Base-by-base conservation (phyloP, 2,888 invertebrate genomes). In the Gari tellinella region DNA sequence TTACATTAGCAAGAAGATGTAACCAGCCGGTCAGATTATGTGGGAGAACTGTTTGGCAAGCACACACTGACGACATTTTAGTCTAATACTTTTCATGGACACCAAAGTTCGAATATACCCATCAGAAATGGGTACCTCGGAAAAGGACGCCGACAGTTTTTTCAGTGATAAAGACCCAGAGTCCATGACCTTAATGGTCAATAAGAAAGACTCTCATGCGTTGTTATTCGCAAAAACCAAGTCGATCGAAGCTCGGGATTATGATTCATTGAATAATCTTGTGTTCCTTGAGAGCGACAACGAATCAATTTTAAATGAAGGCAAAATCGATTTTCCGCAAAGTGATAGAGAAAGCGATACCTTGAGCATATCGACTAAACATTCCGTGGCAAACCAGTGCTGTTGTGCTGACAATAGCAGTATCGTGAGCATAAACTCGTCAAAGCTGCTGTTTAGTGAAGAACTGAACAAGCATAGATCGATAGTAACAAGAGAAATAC, bases 231-330 rank as follows among this genome's bases (percentile, higher is more conserved):
- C 31, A 4, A 31, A 31, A 31, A 31, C 31, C 31, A 31, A 31
- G 31, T 31, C 31, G 31, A 31, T 31, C 31, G 60, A 68, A 14
- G 51, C 55, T 14, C 58, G 66, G 45, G 78, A 78, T 46, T 67
- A 60, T 40, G 73, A 78, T 19, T 78, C 78, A 23, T 51, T 78
- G 41, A 78, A 78, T 40, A 78, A 78, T 31, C 52, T 78, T n/a
- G 53, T 73, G 37, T 49, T 72, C 21, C 43, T 61, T 14, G 78
- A 74, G 38, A 78, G 73, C 40, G 78, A 78, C 55, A 63, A 60
- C 14, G 78, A 78, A 40, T 78, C 73, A 15, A 60, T 70, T 60
- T 45, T 66, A 45, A 63, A 51, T 62, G 60, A 60, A n/a, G 41
- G 55, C 10, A 67, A 61, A 53, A 37, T 67, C 10, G 61, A 64